Conservation (phyloP, 2,888 invertebrate genomes). For the Rhynchonema sp. region DNA sequence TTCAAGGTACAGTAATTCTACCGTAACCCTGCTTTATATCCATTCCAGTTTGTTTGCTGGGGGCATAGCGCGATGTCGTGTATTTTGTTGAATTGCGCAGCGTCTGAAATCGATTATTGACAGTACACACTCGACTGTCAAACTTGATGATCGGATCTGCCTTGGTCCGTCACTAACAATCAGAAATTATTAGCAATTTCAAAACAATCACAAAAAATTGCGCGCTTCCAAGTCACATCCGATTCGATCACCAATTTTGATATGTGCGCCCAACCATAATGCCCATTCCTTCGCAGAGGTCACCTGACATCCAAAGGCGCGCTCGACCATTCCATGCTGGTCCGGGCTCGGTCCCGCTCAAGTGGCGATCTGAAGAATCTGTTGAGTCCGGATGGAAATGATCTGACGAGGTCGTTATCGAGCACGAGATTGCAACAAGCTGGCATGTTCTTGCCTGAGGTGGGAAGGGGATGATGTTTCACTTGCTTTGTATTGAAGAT, state of each 20-base stretch:
- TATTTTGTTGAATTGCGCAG: no score
- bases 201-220: no score
- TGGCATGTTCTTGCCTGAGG: constrained; percentile 15
- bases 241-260: no score
- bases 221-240: no score
- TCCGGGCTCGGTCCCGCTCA: constrained; percentile 5
- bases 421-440: constrained; percentile 14
- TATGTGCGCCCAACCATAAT: no score
- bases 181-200: no score
- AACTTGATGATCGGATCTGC: no score
- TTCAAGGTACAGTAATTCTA: not conserved
- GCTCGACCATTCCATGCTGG: not conserved
- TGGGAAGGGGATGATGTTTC: constrained; percentile 3
- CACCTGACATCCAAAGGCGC: not conserved
- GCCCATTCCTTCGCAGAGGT: not conserved
- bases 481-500: no score
- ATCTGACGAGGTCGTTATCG: constrained; percentile 18
- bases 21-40: not conserved
- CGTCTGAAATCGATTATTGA: no score
- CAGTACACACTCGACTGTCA: no score
- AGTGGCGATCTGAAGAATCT: constrained; percentile 4
- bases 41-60: not conserved
- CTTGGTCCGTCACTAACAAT: no score
- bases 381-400: constrained; percentile 5
- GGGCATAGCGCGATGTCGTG: not conserved